These are phyloP conservation scores for Caenorhabditis tropicalis DNA, from an alignment of 1,140 invertebrate species.

Conservation along the genomic window DNA sequence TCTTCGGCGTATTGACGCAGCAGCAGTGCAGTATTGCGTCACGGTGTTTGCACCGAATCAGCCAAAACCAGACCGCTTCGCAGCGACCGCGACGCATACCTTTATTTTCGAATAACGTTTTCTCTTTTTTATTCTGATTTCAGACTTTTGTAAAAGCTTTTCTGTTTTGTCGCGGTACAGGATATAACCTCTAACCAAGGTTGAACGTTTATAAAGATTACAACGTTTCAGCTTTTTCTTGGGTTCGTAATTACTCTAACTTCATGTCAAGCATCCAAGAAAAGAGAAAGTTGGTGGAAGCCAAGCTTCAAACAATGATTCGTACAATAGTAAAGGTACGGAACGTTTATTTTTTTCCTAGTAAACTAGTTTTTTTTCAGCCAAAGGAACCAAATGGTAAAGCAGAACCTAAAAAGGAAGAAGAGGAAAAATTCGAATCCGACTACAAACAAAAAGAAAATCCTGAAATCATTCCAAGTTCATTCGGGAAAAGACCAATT, in stretches of 20 bases:
- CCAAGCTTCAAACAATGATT: conserved; percentile 20
- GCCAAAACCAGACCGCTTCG: not conserved
- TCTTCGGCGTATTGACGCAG: too few species aligned
- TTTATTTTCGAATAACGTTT: conserved; percentile 2
- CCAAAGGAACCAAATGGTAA: conserved; percentile 12
- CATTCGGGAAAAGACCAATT: conserved; percentile 34
- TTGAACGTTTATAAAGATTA: too few species aligned
- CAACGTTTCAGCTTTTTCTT: not conserved
- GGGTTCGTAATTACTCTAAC: not conserved
- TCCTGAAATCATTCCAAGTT: not conserved
- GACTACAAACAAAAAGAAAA: conserved; percentile 8
- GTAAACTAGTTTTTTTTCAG: not conserved
- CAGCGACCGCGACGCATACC: not conserved
- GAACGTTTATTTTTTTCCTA: not conserved
- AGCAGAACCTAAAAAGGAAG: not conserved
- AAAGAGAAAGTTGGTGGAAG: conserved; percentile 28
- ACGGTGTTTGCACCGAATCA: not conserved
- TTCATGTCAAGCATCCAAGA: not conserved
- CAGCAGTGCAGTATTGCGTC: not conserved
- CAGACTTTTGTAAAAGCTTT: too few species aligned
- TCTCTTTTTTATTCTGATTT: not conserved
- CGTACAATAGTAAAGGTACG: not conserved
- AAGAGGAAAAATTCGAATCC: not conserved
- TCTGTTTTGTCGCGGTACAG: too few species aligned
- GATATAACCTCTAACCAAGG: too few species aligned